Conservation (phyloP, 2,888 invertebrate genomes). For the Polia nebulosa region DNA sequence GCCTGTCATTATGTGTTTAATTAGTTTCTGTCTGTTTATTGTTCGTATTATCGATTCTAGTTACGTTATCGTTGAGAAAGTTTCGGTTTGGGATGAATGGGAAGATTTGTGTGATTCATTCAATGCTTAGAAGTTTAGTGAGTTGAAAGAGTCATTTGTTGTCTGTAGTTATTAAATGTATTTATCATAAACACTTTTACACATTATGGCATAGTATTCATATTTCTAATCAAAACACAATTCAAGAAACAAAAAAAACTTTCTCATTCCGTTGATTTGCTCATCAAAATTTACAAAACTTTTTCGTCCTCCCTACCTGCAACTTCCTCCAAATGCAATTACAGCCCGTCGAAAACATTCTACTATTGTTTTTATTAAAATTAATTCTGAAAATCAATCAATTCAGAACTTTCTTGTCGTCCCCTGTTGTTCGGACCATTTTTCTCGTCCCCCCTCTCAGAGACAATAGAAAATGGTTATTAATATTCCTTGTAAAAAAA, state of each 20-base stretch:
- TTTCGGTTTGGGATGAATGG: constrained; percentile 54
- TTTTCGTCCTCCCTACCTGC: constrained; percentile 53
- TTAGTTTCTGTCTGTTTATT: constrained; percentile 78
- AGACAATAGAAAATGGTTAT: constrained; percentile 88
- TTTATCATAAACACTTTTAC: not conserved
- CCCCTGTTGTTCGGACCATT: constrained; percentile 72
- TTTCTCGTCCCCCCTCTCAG: constrained; percentile 72
- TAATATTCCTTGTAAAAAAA: constrained; percentile 90
- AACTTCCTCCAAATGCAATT: constrained; percentile 78
- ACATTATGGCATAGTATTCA: not conserved
- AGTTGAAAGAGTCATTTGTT: constrained; percentile 23
- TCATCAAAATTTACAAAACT: constrained; percentile 59
- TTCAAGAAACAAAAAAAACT: constrained; percentile 16
- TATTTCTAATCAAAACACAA: constrained; percentile 9
- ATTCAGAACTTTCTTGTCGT: constrained; percentile 78
- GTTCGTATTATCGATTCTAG: constrained; percentile 73
- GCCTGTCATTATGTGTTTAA: constrained; percentile 77
- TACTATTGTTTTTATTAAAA: constrained; percentile 89
- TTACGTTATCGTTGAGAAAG: constrained; percentile 65
- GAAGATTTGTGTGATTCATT: constrained; percentile 54
- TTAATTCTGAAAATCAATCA: constrained; percentile 90
- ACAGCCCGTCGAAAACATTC: constrained; percentile 83
- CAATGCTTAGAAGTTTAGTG: constrained; percentile 44
- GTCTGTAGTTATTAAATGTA: not conserved
- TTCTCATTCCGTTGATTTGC: constrained; percentile 30